These are phyloP conservation scores for Drosophila subpulchrella DNA, from an alignment of 1,140 invertebrate genomes.

Conservation along the genomic window DNA sequence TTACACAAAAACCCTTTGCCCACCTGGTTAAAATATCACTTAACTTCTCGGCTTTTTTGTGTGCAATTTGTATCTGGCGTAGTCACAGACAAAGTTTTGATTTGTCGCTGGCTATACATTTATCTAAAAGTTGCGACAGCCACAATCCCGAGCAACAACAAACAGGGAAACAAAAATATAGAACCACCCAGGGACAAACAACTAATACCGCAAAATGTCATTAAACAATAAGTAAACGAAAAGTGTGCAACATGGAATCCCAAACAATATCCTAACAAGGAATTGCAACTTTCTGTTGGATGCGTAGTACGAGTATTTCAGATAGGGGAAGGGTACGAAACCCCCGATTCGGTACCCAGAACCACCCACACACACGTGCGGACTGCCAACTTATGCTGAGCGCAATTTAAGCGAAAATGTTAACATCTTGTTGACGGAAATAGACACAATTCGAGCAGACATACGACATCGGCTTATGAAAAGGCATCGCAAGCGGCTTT, in stretches of 20 bases:
- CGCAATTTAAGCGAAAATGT: conserved; percentile 78
- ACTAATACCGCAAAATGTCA: conserved; percentile 55
- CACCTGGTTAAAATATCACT: conserved; percentile 11
- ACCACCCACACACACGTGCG: conserved; percentile 6
- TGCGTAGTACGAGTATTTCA: neutral
- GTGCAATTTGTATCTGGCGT: too few relatives aligned
- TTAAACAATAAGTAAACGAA: conserved; percentile 65
- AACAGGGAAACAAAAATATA: conserved; percentile 16
- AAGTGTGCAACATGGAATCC: conserved; percentile 24
- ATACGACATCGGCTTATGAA: conserved; percentile 54
- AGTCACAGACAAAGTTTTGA: conserved; percentile 32
- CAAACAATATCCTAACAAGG: conserved; percentile 24
- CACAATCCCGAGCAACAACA: conserved; percentile 9
- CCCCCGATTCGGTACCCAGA: neutral
- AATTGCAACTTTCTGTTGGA: conserved; percentile 40
- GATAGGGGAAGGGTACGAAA: neutral
- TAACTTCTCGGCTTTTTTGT: conserved; percentile 8
- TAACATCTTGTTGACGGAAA: conserved; percentile 82
- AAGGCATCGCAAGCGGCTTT: conserved; percentile 38
- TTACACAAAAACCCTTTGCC: neutral
- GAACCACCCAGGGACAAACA: neutral
- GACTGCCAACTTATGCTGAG: conserved; percentile 41
- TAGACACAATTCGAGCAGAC: conserved; percentile 74
- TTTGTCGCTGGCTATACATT: conserved; percentile 37
- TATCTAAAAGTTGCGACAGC: conserved; percentile 29